Conservation (phyloP, 2,113 vertebrate species). For the Circaetus cinerascens region DNA sequence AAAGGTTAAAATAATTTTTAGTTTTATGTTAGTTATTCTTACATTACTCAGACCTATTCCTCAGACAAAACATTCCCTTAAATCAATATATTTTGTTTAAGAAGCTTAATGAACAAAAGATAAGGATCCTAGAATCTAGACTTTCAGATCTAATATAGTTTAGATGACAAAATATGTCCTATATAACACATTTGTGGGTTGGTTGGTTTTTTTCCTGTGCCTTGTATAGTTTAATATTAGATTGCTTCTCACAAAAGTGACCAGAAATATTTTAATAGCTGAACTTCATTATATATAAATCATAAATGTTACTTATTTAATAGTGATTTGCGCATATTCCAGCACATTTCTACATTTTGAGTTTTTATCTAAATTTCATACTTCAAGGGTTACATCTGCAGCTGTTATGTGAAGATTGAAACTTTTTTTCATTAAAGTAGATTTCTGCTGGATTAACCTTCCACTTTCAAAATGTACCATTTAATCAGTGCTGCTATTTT, state of each 20-base stretch:
- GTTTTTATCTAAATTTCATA: conserved; percentile 23
- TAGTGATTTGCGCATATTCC: not conserved
- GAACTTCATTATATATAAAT: not conserved
- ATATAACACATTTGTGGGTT: not conserved
- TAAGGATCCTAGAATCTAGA: not conserved
- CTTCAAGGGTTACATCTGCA: not conserved
- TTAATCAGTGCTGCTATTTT: conserved; percentile 39
- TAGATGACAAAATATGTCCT: not conserved
- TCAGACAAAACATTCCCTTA: not conserved
- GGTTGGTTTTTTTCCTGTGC: not conserved
- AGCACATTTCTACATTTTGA: not conserved
- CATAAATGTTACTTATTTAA: not conserved
- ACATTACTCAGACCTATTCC: not conserved
- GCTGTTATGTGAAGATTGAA: not conserved
- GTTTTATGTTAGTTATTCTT: not conserved
- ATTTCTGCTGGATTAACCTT: conserved; percentile 43
- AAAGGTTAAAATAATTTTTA: not conserved
- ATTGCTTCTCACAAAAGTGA: not conserved
- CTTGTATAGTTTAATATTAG: not conserved
- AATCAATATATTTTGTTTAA: not conserved
- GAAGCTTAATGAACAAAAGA: not conserved
- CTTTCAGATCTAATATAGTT: not conserved
- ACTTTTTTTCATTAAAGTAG: conserved; percentile 6
- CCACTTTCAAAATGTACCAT: not conserved
- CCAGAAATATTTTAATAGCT: not conserved